Base-by-base conservation (phyloP, 2,113 vertebrate genomes). In the Chionis minor region DNA sequence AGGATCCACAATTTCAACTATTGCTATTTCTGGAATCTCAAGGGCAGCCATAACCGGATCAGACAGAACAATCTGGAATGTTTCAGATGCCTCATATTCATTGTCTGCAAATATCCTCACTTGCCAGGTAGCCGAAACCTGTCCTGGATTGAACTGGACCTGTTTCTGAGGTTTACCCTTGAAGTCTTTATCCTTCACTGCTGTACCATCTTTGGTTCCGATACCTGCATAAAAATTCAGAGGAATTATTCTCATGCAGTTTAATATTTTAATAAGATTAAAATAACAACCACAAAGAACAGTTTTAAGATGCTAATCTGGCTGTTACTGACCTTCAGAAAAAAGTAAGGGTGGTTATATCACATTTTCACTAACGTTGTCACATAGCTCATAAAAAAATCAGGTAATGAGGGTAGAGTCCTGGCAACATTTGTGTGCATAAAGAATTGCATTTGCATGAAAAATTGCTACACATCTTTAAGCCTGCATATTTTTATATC, bases 121-220 rank as follows among this genome's bases (percentile, higher is more conserved):
- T 94, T 63, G 97, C 99, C 99, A 99, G 44, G 94, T 97, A 10
- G 98, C 98, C 5, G 75, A 97, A 33, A 98, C 98, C 96, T 99
- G 99, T 45, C 98, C 98, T 2, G 99, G 99, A 82, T 98, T 98
- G 96, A 99, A 99, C 45, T 98, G 98, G 82, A 99, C 98, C 90
- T 98, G 98, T 91, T 98, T 98, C 96, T 98, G 98, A 66, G 97
- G 61, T 92, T 98, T 99, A 18, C 98, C 98, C 61, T 98, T 98
- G 96, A 99, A 99, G 94, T 99, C 99, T 96, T 99, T 98, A 90
- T 98, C 98, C 71, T 98, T 98, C 91, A 98, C 88, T 54, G 98
- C 99, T 12, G 98, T 99, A 54, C 98, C 98, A 83, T 99, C 98
- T 94, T 98, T 98, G 32, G 98, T 99, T 55, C 88, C 98, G 87